These are phyloP conservation scores for Myotis lucifugus DNA, from an alignment of 2,113 vertebrate species.

Conservation along the genomic window DNA sequence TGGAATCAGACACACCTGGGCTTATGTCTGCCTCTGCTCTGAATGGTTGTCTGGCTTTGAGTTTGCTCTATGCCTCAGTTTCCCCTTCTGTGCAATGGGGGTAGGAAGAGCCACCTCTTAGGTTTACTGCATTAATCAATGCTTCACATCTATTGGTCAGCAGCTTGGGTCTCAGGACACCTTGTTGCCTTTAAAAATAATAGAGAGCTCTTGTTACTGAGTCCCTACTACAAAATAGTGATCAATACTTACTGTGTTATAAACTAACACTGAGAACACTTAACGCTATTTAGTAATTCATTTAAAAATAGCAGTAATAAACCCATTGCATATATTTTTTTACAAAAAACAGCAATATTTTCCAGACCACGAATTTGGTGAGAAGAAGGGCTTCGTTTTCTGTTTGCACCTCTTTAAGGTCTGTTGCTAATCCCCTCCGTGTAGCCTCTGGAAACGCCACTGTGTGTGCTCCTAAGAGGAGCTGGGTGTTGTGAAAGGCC, in stretches of 20 bases:
- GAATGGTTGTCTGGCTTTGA: not conserved
- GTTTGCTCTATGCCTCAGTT: not conserved
- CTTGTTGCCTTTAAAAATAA: not conserved
- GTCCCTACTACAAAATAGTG: not conserved
- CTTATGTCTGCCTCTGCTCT: not conserved
- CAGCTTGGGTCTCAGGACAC: not conserved
- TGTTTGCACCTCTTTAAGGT: not conserved
- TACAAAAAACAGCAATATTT: not conserved
- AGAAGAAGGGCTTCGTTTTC: not conserved
- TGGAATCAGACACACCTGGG: not conserved
- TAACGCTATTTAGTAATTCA: not conserved
- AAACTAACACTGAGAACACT: not conserved
- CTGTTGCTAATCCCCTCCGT: accelerated
- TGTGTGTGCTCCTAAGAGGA: too few species aligned
- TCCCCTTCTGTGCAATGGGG: not conserved
- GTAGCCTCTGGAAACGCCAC: not conserved
- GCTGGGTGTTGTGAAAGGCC: not conserved
- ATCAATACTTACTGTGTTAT: not conserved
- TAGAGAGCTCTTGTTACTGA: not conserved
- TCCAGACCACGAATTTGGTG: not conserved
- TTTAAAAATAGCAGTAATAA: conserved; percentile 21
- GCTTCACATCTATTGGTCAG: not conserved
- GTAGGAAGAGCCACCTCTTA: not conserved
- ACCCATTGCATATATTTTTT: not conserved
- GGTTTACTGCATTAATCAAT: not conserved